These are phyloP conservation scores for Pogonus chalceus DNA, from an alignment of 1,140 invertebrate species.

Conservation along the genomic window DNA sequence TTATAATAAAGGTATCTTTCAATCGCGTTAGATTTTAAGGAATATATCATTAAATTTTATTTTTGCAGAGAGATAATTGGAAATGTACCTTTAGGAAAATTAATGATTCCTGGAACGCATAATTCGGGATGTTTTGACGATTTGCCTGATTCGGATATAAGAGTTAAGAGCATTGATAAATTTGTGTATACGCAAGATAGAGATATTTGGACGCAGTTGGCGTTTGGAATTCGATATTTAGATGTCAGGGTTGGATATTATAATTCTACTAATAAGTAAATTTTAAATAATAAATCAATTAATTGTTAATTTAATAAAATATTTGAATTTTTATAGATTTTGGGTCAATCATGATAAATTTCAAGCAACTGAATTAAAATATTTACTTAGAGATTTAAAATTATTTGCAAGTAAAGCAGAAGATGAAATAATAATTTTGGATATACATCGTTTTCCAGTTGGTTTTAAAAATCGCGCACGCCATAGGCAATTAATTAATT, in stretches of 20 bases:
- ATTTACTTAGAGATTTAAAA: constrained; percentile 49
- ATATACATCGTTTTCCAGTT: constrained; percentile 61
- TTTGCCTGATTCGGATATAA: constrained; percentile 30
- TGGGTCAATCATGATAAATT: constrained; percentile 63
- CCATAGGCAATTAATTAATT: constrained; percentile 46
- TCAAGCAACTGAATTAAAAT: constrained; percentile 49
- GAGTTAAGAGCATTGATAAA: constrained; percentile 34
- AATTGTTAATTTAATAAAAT: background rate
- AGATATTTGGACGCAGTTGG: constrained; percentile 65
- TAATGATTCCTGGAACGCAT: constrained; percentile 59
- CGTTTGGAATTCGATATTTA: constrained; percentile 70
- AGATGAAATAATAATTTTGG: constrained; percentile 57
- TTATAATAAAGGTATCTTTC: constrained; percentile 21
- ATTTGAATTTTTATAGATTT: constrained; percentile 41
- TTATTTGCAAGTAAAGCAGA: constrained; percentile 49
- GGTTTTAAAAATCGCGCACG: constrained; percentile 47
- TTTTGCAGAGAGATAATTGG: constrained; percentile 16
- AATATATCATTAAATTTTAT: background rate
- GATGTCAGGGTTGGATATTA: constrained; percentile 62
- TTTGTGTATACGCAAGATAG: constrained; percentile 59
- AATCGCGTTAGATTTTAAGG: background rate
- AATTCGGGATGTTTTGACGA: constrained; percentile 53
- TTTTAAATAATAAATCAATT: constrained; percentile 6
- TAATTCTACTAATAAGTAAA: constrained; percentile 13
- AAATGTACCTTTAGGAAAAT: constrained; percentile 39